Base-by-base conservation (phyloP, 2,113 vertebrate species). In the Pseudolaguvia tuberculata region DNA sequence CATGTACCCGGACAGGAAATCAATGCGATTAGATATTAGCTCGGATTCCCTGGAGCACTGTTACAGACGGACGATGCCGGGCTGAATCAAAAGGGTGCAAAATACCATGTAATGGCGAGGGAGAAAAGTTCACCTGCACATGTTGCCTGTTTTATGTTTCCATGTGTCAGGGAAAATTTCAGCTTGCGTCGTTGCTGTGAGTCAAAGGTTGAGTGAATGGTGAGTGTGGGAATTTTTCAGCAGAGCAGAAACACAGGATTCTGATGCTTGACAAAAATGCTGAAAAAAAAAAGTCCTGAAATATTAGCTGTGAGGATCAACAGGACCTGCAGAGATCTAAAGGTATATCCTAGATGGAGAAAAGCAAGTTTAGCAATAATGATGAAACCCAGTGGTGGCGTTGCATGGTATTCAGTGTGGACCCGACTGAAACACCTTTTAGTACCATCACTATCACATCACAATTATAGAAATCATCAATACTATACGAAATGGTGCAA, bases 1-100 rank as follows among this genome's bases (percentile, higher is more conserved):
- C 50, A 69, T 78, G 61, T 1, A 27, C 70, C 50, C 47, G 61
- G 71, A 80, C 79, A 78, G 79, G 71, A 68, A 74, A 57, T 78
- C 52, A 66, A 78, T 73, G 69, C n/a, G 29, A 29, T 74, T 71
- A 70, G 55, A 39, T 74, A 55, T 57, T 59, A 70, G 58, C 53
- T 69, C 7, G 29, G 35, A 51, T 74, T 70, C 58, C 55, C 57
- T 51, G 66, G 20, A 23, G 55, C 65, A 39, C 65, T 45, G 72
- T 71, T 20, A 80, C 74, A 55, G 58, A 47, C 68, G 27, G 74
- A 35, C 8, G 47, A 77, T 55, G 57, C 48, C 74, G 39, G 39
- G 5, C 4, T 9, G 8, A 42, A 42, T 42, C 39, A 8, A 42
- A 5, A 42, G 39, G 39, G 7, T 42, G 39, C 7, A 42, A 42